These are phyloP conservation scores for Corvus cornix DNA, from an alignment of 2,113 vertebrate genomes.

Conservation along the genomic window DNA sequence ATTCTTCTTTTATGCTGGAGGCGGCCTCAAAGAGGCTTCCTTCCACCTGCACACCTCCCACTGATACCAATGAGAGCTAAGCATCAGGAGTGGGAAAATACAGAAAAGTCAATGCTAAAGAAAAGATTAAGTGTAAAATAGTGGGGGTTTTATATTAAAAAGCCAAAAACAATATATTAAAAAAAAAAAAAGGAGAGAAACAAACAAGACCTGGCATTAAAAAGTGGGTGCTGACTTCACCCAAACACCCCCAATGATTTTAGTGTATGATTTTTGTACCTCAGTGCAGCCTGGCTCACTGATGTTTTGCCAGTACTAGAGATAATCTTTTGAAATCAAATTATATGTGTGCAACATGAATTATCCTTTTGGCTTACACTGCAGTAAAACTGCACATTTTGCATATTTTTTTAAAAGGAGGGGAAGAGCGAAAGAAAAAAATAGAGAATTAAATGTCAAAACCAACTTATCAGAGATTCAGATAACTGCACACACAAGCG, in stretches of 20 bases:
- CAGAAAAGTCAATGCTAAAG: neutral
- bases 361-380: conserved; percentile 9
- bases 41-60: neutral
- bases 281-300: neutral
- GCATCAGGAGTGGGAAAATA: neutral
- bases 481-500: neutral
- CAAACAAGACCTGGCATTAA: neutral
- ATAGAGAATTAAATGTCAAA: neutral
- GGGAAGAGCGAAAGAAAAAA: neutral
- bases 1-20: neutral
- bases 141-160: neutral
- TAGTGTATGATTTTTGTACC: neutral
- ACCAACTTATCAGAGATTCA: conserved; percentile 2
- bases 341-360: neutral
- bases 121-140: neutral
- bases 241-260: neutral
- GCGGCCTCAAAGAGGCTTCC: neutral
- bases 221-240: neutral
- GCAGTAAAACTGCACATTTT: conserved; percentile 18
- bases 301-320: neutral
- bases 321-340: conserved; percentile 47
- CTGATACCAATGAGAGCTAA: neutral
- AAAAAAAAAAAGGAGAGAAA: neutral
- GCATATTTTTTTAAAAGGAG: neutral
- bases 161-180: accelerated